Evolutionary conservation across 2,888 invertebrate genomes (phyloP).

Genomic region (Dendrolimus houi): DNA sequence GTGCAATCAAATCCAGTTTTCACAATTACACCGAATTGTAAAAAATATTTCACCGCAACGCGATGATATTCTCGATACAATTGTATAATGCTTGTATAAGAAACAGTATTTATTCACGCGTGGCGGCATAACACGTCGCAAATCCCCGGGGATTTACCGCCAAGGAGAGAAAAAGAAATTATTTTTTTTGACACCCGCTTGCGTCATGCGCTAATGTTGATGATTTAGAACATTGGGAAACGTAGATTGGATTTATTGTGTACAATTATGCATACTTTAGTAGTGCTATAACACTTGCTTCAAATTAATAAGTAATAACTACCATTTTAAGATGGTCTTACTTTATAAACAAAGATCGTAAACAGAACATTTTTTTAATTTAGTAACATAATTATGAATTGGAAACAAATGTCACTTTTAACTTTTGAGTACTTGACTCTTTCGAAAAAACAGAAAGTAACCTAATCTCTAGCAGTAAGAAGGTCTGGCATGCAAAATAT

Average conservation of each 20-base stretch:
- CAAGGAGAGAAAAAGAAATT: neutral
- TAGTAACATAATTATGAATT: too few relatives aligned
- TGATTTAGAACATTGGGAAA: neutral
- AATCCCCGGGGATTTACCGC: neutral
- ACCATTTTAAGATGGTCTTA: too few relatives aligned
- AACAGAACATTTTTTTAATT: too few relatives aligned
- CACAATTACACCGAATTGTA: neutral
- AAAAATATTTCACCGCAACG: neutral
- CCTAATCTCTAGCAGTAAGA: too few relatives aligned
- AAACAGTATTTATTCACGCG: neutral
- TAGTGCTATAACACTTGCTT: too few relatives aligned
- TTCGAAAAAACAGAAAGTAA: too few relatives aligned
- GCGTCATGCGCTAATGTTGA: neutral
- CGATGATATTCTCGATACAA: neutral
- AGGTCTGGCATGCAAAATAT: too few relatives aligned
- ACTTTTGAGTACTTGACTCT: too few relatives aligned
- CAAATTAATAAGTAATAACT: too few relatives aligned
- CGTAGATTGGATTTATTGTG: neutral
- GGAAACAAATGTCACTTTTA: too few relatives aligned
- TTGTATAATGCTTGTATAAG: neutral
- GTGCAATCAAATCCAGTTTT: neutral
- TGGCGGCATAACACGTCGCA: neutral
- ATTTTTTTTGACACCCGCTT: neutral
- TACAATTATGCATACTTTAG: too few relatives aligned
- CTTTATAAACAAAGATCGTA: too few relatives aligned